These are phyloP conservation scores for Struthidea cinerea DNA, from an alignment of 2,113 vertebrate species.

Conservation along the genomic window DNA sequence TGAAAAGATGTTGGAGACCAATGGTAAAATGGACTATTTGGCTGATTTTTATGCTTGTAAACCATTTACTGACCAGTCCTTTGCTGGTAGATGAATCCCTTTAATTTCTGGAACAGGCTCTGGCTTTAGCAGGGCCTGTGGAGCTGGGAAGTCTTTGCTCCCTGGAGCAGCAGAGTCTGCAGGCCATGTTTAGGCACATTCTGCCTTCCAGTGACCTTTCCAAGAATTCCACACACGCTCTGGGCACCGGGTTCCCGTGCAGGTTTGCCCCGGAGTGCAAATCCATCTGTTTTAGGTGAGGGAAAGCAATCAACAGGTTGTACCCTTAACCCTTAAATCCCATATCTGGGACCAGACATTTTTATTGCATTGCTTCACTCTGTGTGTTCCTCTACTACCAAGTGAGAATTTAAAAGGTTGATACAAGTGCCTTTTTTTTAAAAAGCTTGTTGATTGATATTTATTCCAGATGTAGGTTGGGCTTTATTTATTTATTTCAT, in stretches of 20 bases:
- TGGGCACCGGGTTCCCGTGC: background rate
- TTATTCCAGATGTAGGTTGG: slow-evolving; percentile 28
- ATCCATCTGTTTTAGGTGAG: slow-evolving; percentile 57
- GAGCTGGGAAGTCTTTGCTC: background rate
- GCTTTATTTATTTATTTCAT: background rate
- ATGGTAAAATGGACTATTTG: background rate
- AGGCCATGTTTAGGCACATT: background rate
- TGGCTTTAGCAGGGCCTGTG: background rate
- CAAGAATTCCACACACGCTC: slow-evolving; percentile 33
- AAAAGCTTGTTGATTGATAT: background rate
- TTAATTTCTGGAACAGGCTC: background rate
- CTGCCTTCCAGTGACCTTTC: slow-evolving; percentile 43
- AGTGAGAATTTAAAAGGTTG: slow-evolving; percentile 20
- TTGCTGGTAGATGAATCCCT: background rate
- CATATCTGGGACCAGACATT: background rate
- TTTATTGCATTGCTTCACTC: background rate
- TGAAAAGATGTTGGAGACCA: background rate
- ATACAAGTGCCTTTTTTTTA: background rate
- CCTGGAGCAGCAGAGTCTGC: background rate
- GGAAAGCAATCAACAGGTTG: slow-evolving; percentile 41
- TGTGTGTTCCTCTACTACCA: background rate
- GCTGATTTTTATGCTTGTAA: background rate
- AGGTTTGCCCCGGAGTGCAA: slow-evolving; percentile 58
- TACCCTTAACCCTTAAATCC: slow-evolving; percentile 48
- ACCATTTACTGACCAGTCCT: background rate